Base-by-base conservation (phyloP, 2,888 invertebrate genomes). In the Sialis lutaria region DNA sequence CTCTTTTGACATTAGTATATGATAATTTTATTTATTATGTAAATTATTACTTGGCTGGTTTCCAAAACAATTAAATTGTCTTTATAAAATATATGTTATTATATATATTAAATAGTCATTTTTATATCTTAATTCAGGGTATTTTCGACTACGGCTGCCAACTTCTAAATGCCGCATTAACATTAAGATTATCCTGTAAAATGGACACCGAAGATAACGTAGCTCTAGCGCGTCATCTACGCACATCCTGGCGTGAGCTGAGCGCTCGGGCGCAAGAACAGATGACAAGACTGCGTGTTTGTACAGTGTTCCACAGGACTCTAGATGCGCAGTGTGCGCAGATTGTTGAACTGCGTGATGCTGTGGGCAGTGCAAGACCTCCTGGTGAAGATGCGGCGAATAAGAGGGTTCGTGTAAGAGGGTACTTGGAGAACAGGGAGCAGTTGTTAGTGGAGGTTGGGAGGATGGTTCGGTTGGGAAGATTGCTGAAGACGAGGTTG, bases 101-200 rank as follows among this genome's bases (percentile, higher is more conserved):
- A 22, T 22, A 22, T 22, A 22, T 22, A 22, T n/a, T n/a, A n/a
- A n/a, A n/a, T 44, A 46, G 48, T 35, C n/a, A 22, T 22, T 22
- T 30, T 9, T 30, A 42, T 35, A 44, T 22, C 12, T 5, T 32
- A 51, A 61, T 63, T 40, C 61, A 87, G 85, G 80, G 81, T 45
- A 84, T 85, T 12, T 85, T 79, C 62, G 81, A 85, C 54, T 88
- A 87, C 57, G 87, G 87, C 10, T 79, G 78, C 56, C 84, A 87
- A 64, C 65, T 87, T 50, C 65, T 85, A 44, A 78, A 80, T 55
- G 85, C 85, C 4, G 79, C 85, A 2, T 65, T 82, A 45, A 76
- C 82, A 9, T 60, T 88, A 50, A 68, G 87, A 42, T 73, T 81
- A 50, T 81, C 84, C 32, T 78, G 85, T 60, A 75, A 81, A 58